Evolutionary conservation across 2,797 vertebrate genomes (phyloP), one percentile per base, ranked within the genome.

Genomic region (Chrosomus eos): DNA sequence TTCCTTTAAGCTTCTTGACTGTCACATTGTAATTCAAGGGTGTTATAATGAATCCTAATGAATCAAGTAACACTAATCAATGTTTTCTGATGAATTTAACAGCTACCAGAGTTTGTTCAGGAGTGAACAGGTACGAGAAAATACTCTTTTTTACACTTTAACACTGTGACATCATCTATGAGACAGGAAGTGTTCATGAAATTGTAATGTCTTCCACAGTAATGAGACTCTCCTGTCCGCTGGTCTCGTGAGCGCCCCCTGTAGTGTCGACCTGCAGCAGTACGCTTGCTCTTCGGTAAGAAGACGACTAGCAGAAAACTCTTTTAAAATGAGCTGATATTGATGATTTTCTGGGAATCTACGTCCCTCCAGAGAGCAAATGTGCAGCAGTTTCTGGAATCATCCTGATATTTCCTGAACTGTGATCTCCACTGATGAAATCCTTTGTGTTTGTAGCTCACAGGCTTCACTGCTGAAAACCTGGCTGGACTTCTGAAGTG

Each of bases 261-360:
- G 94, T 82, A 75, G 60, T 40, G 80, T 91, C 19, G 45, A 88
- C 58, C 21, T 95, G 88, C 91, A 93, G 73, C 72, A 90, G 64
- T 93, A 92, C 60, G 91, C 94, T 19, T 95, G 95, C 86, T 82
- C 93, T 85, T 31, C 90, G 91, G 95, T 95, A 82, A 90, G n/a
- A 48, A 33, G 26, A 21, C 1, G 26, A 66, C 18, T 3, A 28
- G 4, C 14, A 71, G 16, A 11, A 33, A 36, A 33, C 43, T 23
- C 48, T 21, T 3, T 53, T 53, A 19, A 55, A 9, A 38, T 10
- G 36, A 38, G 7, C 36, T 62, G 36, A 78, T 48, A 13, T 2
- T 80, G 64, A 67, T 51, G 19, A 36, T 51, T 7, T 1, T 31
- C 16, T 43, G 26, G 2, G 7, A 72, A 45, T 31, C 23, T 33